A percentile compares a stretch with the other conserved stretches of the same genome.
Conservation (phyloP, 35 echinoderm and acorn worm genomes). For the Acanthaster planci region DNA sequence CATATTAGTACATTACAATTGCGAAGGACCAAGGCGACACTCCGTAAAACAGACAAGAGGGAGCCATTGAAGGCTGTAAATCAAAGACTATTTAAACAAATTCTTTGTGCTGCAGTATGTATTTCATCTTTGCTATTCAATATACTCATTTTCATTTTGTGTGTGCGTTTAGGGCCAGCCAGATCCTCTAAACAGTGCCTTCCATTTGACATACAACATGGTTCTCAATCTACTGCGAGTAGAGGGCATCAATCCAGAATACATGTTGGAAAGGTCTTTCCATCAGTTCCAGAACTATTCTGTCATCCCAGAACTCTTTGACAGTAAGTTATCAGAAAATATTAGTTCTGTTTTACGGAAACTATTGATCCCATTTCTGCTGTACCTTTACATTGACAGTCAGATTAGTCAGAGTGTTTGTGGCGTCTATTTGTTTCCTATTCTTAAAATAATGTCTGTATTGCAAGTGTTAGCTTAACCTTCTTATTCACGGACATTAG, state of each 20-base stretch:
- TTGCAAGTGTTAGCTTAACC: too few species aligned
- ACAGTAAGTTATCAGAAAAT: constrained; percentile 60
- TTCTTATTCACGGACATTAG: too few species aligned
- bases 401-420: too few species aligned
- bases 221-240: constrained; percentile 90
- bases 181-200: constrained; percentile 94
- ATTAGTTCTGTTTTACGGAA: too few species aligned
- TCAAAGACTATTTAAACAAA: neutral
- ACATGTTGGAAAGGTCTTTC: constrained; percentile 96
- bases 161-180: constrained; percentile 65
- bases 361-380: too few species aligned
- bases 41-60: too few species aligned
- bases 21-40: too few species aligned
- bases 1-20: too few species aligned
- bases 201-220: constrained; percentile 99
- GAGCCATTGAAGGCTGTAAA: too few species aligned
- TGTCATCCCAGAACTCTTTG: constrained; percentile 88
- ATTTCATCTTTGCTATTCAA: neutral
- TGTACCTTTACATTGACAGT: too few species aligned
- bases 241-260: constrained; percentile 95
- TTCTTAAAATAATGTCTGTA: too few species aligned
- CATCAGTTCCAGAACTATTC: constrained; percentile 92
- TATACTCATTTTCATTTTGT: neutral
- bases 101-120: neutral
- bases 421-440: too few species aligned